Evolutionary conservation across 2,797 vertebrate species (phyloP).

Genomic region (Ataeniobius toweri): DNA sequence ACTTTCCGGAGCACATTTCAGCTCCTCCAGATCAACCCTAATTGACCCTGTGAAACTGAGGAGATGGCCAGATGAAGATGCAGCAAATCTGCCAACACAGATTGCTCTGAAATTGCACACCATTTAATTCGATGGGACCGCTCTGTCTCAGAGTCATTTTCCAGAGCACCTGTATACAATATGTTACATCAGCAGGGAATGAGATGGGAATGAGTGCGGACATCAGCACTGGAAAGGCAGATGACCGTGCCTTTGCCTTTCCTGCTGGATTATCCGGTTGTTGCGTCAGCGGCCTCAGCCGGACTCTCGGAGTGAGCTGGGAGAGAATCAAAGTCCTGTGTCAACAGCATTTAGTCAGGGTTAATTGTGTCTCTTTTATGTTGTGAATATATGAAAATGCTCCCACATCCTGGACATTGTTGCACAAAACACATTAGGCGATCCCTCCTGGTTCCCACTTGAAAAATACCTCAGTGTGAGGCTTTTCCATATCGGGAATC

Average conservation of each 20-base stretch:
- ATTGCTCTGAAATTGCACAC: conserved; percentile 38
- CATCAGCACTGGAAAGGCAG: conserved; percentile 44
- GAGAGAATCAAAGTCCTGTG: conserved; percentile 45
- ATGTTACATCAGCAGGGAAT: conserved; percentile 40
- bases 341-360: conserved; percentile 20
- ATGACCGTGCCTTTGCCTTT: conserved; percentile 22
- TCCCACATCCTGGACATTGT: neutral
- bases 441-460: conserved; percentile 1
- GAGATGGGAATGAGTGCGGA: conserved; percentile 31
- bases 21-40: neutral
- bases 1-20: neutral
- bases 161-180: conserved; percentile 28
- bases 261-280: conserved; percentile 43
- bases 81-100: conserved; percentile 10
- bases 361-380: conserved; percentile 13
- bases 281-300: conserved; percentile 49
- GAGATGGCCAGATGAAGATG: neutral
- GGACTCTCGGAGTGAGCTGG: conserved; percentile 14
- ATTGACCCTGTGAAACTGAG: neutral
- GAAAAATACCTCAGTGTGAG: neutral
- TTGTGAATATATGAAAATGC: neutral
- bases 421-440: neutral
- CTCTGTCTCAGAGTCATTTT: conserved; percentile 35
- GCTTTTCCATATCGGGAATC: neutral
- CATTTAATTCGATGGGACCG: conserved; percentile 32